phyloP scores from a whole-genome alignment of 64 coral and sea anemone genomes.

The Porites lutea region DNA sequence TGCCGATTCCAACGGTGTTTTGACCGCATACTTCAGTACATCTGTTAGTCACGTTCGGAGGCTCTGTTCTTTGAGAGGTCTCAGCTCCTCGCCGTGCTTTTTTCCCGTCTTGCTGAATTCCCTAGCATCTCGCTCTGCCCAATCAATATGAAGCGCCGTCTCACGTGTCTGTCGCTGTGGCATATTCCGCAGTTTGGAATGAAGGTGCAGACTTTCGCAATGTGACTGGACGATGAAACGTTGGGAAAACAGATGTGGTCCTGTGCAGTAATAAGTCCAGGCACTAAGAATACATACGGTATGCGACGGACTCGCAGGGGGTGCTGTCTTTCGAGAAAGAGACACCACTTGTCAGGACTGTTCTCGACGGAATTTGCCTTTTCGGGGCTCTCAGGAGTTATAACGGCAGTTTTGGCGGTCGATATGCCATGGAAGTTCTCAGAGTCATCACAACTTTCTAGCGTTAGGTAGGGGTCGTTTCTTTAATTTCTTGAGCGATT shows the following conservation, averaged over 20 bases:
- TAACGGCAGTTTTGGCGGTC: neutral
- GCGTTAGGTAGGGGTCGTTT: constrained; percentile 18
- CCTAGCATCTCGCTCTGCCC: neutral
- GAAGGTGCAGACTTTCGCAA: constrained; percentile 46
- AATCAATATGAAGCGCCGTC: constrained; percentile 29
- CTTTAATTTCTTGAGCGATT: neutral
- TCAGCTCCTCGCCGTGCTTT: constrained; percentile 41
- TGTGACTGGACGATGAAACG: constrained; percentile 10
- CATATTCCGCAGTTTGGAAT: constrained; percentile 55
- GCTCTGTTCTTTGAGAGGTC: no score
- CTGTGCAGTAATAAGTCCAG: constrained; percentile 2
- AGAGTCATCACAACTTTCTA: neutral
- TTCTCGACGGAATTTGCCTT: neutral
- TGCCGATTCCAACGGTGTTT: neutral
- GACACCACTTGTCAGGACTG: no score
- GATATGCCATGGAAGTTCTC: no score
- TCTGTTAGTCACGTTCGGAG: neutral
- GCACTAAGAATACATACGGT: no score
- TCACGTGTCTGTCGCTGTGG: constrained; percentile 34
- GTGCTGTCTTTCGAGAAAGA: no score
- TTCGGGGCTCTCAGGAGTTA: constrained; percentile 18
- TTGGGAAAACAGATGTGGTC: constrained; percentile 63
- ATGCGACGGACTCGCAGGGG: no score
- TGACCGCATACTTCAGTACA: constrained; percentile 47
- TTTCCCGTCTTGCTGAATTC: neutral